A percentile compares a stretch with the other conserved stretches of the same genome.
These are phyloP conservation scores for Lysandra coridon DNA, from an alignment of 2,888 invertebrate species.

Conservation along the genomic window DNA sequence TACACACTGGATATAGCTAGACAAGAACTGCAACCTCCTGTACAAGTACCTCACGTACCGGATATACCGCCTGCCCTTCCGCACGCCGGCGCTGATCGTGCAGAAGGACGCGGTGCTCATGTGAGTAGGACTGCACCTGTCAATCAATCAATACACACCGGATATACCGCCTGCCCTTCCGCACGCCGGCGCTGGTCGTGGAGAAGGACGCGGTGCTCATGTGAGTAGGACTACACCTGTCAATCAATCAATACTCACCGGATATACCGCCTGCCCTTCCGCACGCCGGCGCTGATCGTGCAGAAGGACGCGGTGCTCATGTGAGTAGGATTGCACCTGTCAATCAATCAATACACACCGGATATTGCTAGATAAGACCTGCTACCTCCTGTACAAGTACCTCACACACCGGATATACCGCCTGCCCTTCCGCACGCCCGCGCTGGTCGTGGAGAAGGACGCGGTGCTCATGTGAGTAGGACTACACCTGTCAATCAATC, in stretches of 20 bases:
- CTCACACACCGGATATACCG: constrained; percentile 98
- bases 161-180: constrained; percentile 97
- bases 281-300: constrained; percentile 96
- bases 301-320: constrained; percentile 99
- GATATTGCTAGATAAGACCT: constrained; percentile 96
- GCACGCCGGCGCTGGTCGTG: constrained; percentile 96
- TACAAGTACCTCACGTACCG: too few relatives aligned
- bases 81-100: too few relatives aligned
- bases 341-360: constrained; percentile 53
- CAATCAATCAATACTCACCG: constrained; percentile 86
- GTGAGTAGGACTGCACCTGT: constrained; percentile 57
- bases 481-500: background rate
- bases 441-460: constrained; percentile 98
- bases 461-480: constrained; percentile 95
- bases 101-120: too few relatives aligned
- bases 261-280: constrained; percentile 97
- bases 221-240: constrained; percentile 63
- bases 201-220: constrained; percentile 99
- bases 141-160: constrained; percentile 91
- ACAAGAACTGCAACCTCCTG: too few relatives aligned
- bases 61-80: too few relatives aligned
- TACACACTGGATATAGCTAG: too few relatives aligned
- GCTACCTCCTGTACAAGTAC: constrained; percentile 98
- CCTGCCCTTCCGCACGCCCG: constrained; percentile 96
- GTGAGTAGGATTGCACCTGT: constrained; percentile 78